A percentile compares a stretch with the other conserved stretches of the same genome.
These are phyloP conservation scores for Amorpha juglandis DNA, from an alignment of 2,888 invertebrate genomes.

Conservation along the genomic window DNA sequence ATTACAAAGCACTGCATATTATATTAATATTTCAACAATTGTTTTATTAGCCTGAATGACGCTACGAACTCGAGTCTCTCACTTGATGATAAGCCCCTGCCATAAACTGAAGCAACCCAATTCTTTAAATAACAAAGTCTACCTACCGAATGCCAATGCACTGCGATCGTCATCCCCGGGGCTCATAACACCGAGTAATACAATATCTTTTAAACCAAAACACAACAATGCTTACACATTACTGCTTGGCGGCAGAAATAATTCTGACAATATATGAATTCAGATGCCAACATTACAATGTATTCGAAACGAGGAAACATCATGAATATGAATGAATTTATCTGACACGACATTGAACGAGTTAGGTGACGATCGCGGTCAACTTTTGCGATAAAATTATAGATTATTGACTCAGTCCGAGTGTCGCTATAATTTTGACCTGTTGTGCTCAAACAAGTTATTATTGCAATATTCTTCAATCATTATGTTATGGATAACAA, in stretches of 20 bases:
- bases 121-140: too few relatives aligned
- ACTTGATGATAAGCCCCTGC: too few relatives aligned
- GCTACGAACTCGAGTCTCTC: too few relatives aligned
- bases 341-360: slow-evolving; percentile 20
- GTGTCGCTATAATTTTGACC: slow-evolving; percentile 21
- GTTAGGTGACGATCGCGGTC: slow-evolving; percentile 42
- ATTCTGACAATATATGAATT: background rate
- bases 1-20: too few relatives aligned
- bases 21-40: too few relatives aligned
- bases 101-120: too few relatives aligned
- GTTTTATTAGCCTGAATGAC: too few relatives aligned
- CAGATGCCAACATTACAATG: background rate
- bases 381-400: slow-evolving; percentile 63
- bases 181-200: too few relatives aligned
- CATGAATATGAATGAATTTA: slow-evolving; percentile 23
- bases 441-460: slow-evolving; percentile 10
- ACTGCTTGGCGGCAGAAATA: background rate
- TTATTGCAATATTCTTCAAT: slow-evolving; percentile 10
- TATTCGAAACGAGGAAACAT: slow-evolving; percentile 7
- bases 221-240: too few relatives aligned
- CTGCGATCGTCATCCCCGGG: too few relatives aligned
- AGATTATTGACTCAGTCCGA: slow-evolving; percentile 38
- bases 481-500: slow-evolving; percentile 17
- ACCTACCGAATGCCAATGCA: too few relatives aligned
- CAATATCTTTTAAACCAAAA: too few relatives aligned